These are phyloP conservation scores for Batillaria attramentaria DNA, from an alignment of 1,140 invertebrate species.

Conservation along the genomic window DNA sequence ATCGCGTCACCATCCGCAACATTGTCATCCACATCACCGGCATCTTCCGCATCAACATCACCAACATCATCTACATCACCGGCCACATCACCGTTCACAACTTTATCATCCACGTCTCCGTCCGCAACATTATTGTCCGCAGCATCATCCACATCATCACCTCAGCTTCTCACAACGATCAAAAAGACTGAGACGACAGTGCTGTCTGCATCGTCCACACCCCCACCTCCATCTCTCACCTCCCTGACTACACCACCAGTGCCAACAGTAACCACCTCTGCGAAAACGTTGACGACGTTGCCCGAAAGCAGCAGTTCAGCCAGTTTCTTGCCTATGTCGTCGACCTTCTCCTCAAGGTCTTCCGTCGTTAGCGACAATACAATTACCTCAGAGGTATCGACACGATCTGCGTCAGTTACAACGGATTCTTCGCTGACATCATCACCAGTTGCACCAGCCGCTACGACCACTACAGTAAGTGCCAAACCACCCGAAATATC, in stretches of 20 bases:
- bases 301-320: neutral
- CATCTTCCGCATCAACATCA: neutral
- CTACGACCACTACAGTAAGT: too few relatives aligned
- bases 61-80: neutral
- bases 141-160: neutral
- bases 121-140: neutral
- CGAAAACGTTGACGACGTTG: neutral
- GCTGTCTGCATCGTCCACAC: neutral
- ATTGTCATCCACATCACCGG: neutral
- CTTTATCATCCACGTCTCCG: neutral
- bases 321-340: neutral
- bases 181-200: too few relatives aligned
- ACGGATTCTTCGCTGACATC: neutral
- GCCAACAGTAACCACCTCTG: neutral
- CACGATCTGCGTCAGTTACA: too few relatives aligned
- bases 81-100: neutral
- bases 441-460: neutral
- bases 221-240: neutral
- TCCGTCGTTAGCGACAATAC: too few relatives aligned
- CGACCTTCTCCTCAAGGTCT: neutral
- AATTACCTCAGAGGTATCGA: too few relatives aligned
- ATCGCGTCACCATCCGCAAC: neutral
- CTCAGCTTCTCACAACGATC: neutral
- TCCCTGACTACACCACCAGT: neutral
- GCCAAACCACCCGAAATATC: too few relatives aligned